Evolutionary conservation across 2,888 invertebrate species (phyloP), one percentile per base, ranked within the genome.

Genomic region (Schrankia costaestrigalis): DNA sequence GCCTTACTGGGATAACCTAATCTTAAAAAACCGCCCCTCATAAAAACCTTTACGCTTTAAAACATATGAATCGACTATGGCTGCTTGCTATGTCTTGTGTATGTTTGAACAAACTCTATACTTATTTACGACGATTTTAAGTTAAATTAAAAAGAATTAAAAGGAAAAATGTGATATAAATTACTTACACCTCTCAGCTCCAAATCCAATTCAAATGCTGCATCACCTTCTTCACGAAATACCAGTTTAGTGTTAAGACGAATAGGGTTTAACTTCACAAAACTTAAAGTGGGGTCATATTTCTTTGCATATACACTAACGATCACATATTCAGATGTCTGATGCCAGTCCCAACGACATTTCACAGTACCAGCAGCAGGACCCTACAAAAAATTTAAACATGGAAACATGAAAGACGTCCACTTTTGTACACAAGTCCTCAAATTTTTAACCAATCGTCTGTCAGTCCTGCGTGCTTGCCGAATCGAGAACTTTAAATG

Each of bases 311-410:
- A 99, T 25, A 98, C 90, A 19, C 97, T 94, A 28, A 98, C 91
- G 40, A 95, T 93, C 0, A 98, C 94, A 71, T 91, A 90, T 0
- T 92, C 90, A 0, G 92, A 93, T 0, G 98, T 98, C 86, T 99
- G 98, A 82, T 98, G 97, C 95, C 97, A 97, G 74, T 99, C 98
- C 90, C 95, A 93, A 12, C 97, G 91, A 69, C 98, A 98, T 37
- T 91, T 89, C 1, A 91, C 85, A 3, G 83, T 81, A 26, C 87
- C 90, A 28, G 89, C 87, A 37, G 90, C 78, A 2, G 80, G 61
- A 44, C 89, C 81, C 91, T 93, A 62, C 84, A 82, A 18, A 11
- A 24, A 21, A 26, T 10, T 9, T 11, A 17, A 17, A 29, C 7
- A 8, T 14, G 22, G 6, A 0, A 1, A 5, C 6, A 3, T 4